Base-by-base conservation (phyloP, 1,140 invertebrate species). In the Batillaria attramentaria region DNA sequence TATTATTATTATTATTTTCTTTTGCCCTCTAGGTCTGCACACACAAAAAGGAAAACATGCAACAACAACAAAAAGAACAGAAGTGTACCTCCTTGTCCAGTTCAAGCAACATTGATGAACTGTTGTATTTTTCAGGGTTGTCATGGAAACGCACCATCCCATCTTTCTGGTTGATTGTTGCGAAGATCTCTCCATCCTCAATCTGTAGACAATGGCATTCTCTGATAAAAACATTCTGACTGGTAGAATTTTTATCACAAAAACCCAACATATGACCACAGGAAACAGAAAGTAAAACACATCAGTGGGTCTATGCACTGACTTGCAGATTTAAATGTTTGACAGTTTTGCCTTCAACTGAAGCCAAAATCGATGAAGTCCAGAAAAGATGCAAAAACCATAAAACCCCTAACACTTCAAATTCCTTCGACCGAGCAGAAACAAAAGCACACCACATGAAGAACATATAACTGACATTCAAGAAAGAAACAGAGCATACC, bases 91-190 rank as follows among this genome's bases (percentile, higher is more conserved):
- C 92, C 86, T 95, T 94, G 92, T 98, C 96, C 65, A 99, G 90
- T 70, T 95, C 94, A 81, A 95, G 94, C 81, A 99, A 93, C 93
- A 98, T 97, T 79, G 93, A 93, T 0, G 96, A 95, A 77, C 95
- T 96, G 84, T 98, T 95, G 89, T 97, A 98, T 89, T 97, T 98
- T 90, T 99, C 97, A 42, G 97, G 97, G 92, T 97, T 97, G 89
- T 99, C 97, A 82, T 97, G 94, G 89, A 99, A 99, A 37, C 97
- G 93, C 24, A 99, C 97, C 97, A 99, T 99, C 18, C 97, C 97
- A 92, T 99, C 97, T 91, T 97, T 97, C 91, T 99, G 97, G 92
- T 99, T 98, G 73, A 99, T 99, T 81, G 95, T 96, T 0, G 97
- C 98, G 93, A 95, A 98, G 83, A 99, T 99, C 92, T 99, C 97